Conservation (phyloP, 92 coral and sea anemone genomes). For the Bergia puertoricense region DNA sequence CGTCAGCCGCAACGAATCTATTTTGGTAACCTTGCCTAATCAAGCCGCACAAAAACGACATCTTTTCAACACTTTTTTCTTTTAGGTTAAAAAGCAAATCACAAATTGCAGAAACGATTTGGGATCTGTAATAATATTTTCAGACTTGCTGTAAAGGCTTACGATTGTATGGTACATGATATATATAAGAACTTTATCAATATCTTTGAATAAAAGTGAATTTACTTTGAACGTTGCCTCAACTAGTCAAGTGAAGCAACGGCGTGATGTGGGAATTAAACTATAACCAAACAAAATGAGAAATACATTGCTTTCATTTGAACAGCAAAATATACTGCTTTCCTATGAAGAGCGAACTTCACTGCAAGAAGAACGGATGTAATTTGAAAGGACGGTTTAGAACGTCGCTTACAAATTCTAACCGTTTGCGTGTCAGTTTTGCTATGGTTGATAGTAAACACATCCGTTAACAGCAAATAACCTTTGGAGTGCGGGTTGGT, state of each 20-base stretch:
- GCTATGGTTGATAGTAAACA: background rate
- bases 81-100: too few relatives aligned
- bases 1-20: conserved; percentile 17
- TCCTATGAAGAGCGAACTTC: background rate
- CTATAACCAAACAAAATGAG: background rate
- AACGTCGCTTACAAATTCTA: background rate
- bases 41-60: background rate
- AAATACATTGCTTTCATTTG: background rate
- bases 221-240: background rate
- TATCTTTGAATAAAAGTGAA: background rate
- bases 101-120: background rate
- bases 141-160: background rate
- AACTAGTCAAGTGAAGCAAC: background rate
- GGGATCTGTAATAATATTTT: background rate
- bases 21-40: conserved; percentile 3
- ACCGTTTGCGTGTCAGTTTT: background rate
- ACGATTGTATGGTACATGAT: background rate
- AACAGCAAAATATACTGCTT: background rate
- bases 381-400: background rate
- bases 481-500: background rate
- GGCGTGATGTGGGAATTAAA: background rate
- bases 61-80: background rate
- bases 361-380: background rate
- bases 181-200: background rate
- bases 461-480: conserved; percentile 1